Conservation (phyloP, 2,797 vertebrate genomes). For the Chiloscyllium punctatum region DNA sequence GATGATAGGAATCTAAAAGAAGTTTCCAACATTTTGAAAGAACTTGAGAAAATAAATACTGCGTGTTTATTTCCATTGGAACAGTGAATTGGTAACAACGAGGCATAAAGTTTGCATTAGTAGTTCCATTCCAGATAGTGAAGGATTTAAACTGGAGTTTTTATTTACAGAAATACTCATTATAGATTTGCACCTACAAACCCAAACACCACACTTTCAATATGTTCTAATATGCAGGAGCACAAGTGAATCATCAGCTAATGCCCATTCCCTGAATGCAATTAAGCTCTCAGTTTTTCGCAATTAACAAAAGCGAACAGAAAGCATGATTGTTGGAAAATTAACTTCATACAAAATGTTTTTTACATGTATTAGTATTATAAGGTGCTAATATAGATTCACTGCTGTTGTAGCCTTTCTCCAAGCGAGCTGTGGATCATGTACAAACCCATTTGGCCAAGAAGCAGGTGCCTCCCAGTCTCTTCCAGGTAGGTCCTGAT, state of each 20-base stretch:
- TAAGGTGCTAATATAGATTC: background rate
- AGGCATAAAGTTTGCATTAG: background rate
- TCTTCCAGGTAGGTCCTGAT: slow-evolving; percentile 81
- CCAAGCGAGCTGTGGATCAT: slow-evolving; percentile 87
- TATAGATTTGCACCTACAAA: background rate
- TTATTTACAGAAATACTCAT: background rate
- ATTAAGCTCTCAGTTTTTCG: background rate
- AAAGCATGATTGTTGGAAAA: background rate
- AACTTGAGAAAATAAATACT: background rate
- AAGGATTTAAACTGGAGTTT: background rate
- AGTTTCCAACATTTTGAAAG: background rate
- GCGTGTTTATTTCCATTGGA: background rate
- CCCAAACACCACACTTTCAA: background rate
- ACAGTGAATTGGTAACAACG: background rate
- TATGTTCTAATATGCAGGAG: background rate
- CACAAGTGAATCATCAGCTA: background rate
- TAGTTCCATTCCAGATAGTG: background rate
- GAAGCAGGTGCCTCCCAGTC: slow-evolving; percentile 81
- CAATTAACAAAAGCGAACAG: background rate
- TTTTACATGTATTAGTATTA: background rate
- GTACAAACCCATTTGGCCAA: slow-evolving; percentile 84
- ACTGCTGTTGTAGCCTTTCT: slow-evolving; percentile 69
- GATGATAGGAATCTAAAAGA: background rate
- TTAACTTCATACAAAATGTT: background rate
- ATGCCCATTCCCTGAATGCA: background rate